Conservation (phyloP, 2,797 vertebrate species). For the Eremophila alpestris region DNA sequence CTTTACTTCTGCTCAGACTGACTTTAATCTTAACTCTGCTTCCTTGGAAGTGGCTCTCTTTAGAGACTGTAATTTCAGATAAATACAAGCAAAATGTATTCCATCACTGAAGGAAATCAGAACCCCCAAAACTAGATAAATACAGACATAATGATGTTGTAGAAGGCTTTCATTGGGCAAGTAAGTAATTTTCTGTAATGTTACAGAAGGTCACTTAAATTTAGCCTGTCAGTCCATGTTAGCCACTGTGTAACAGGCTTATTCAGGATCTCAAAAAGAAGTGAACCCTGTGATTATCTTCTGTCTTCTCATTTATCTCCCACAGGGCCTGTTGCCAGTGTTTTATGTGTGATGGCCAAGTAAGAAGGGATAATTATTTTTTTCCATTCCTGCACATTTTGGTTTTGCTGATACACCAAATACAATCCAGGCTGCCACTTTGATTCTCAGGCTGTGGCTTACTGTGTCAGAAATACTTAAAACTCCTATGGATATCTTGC, state of each 20-base stretch:
- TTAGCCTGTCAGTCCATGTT: conserved; percentile 10
- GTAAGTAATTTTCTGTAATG: conserved; percentile 11
- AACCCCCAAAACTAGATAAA: background rate
- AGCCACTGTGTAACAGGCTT: background rate
- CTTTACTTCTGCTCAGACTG: background rate
- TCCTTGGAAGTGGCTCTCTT: background rate
- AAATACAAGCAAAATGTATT: conserved; percentile 7
- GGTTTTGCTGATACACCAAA: background rate
- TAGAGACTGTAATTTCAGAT: background rate
- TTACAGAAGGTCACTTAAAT: conserved; percentile 24
- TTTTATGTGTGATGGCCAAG: background rate
- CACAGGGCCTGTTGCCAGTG: background rate
- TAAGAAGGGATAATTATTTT: background rate
- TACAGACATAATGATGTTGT: background rate
- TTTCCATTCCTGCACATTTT: background rate
- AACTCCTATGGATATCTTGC: background rate
- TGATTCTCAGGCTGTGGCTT: background rate
- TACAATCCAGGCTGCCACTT: background rate
- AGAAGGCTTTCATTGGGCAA: background rate
- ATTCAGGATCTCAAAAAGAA: conserved; percentile 22
- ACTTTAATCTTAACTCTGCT: conserved; percentile 41
- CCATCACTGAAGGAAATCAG: background rate
- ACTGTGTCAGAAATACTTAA: background rate
- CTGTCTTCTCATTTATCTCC: conserved; percentile 25
- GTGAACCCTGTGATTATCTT: conserved; percentile 26